These are phyloP conservation scores for Speoplatyrhinus poulsoni DNA, from an alignment of 2,113 vertebrate species.

Conservation along the genomic window DNA sequence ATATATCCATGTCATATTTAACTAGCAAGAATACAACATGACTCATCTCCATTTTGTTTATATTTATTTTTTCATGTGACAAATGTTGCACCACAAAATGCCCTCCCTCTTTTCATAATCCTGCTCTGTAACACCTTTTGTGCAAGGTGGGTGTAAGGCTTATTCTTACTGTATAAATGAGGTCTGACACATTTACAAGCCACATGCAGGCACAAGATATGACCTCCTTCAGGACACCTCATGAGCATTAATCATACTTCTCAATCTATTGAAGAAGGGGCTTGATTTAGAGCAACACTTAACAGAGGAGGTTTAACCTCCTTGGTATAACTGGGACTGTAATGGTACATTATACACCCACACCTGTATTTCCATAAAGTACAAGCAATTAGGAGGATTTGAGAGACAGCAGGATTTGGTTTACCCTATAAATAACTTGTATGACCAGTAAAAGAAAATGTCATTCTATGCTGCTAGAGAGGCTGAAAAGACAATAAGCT, in stretches of 20 bases:
- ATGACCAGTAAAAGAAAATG: too few species aligned
- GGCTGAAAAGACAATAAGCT: too few species aligned
- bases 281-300: slow-evolving; percentile 35
- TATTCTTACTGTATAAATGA: background rate
- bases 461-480: too few species aligned
- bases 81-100: too few species aligned
- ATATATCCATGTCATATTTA: too few species aligned
- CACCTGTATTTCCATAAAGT: slow-evolving; percentile 24
- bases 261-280: slow-evolving; percentile 49
- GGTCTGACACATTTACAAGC: slow-evolving; percentile 39
- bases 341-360: slow-evolving; percentile 23
- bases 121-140: too few species aligned
- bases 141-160: too few species aligned
- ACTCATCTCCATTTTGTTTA: too few species aligned
- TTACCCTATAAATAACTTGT: background rate
- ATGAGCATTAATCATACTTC: slow-evolving; percentile 48
- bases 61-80: too few species aligned
- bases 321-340: slow-evolving; percentile 14
- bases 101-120: too few species aligned
- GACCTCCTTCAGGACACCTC: slow-evolving; percentile 40
- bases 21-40: too few species aligned
- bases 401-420: background rate
- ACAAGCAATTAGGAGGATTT: slow-evolving; percentile 13
- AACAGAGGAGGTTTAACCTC: background rate
- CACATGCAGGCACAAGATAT: slow-evolving; percentile 25